Evolutionary conservation across 2,113 vertebrate genomes (phyloP).

Genomic region (Calyptomena viridis): DNA sequence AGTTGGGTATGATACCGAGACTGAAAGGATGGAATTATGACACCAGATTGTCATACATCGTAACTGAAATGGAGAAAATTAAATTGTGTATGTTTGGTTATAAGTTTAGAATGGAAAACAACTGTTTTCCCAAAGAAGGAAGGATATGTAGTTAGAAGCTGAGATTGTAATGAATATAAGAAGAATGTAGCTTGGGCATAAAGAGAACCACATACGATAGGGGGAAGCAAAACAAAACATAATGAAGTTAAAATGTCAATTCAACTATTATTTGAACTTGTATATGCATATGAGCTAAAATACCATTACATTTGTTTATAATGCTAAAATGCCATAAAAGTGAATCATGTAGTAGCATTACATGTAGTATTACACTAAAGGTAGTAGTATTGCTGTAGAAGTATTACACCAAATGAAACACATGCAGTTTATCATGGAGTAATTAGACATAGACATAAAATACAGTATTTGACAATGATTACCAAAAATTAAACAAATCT

Average conservation of each 20-base stretch:
- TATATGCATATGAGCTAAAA: not conserved
- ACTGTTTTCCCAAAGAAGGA: not conserved
- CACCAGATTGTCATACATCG: not conserved
- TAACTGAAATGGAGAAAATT: constrained; percentile 19
- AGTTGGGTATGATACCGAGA: not conserved
- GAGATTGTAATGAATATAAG: not conserved
- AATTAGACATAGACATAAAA: not conserved
- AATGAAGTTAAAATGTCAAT: not conserved
- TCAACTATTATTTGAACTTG: not conserved
- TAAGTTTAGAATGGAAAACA: not conserved
- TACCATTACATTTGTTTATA: not conserved
- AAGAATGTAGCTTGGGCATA: not conserved
- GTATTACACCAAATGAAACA: not conserved
- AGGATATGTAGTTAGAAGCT: not conserved
- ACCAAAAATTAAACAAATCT: not conserved
- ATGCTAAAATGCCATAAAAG: not conserved
- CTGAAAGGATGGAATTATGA: not conserved
- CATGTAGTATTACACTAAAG: not conserved
- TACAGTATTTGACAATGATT: not conserved
- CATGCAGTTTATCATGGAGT: not conserved
- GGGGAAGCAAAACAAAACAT: not conserved
- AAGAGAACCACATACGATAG: not conserved
- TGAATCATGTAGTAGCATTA: not conserved
- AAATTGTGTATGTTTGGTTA: not conserved
- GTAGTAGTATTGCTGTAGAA: not conserved